phyloP scores from a whole-genome alignment of 2,797 vertebrate species.

The Pseudocheirus occidentalis region DNA sequence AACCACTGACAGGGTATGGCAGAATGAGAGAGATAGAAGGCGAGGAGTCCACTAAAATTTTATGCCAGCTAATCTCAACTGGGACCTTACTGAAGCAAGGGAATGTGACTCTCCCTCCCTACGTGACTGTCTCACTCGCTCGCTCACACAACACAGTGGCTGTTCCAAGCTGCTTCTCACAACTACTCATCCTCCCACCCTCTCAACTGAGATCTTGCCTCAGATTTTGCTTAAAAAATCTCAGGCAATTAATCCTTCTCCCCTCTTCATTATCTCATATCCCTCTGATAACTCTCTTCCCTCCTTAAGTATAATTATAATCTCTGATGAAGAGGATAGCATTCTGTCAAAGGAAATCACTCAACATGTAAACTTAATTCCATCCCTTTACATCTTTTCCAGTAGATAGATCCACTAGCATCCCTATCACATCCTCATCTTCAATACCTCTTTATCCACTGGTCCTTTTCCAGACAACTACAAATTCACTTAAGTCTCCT shows the following conservation, averaged over 20 bases:
- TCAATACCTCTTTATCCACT: neutral
- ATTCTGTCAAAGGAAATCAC: neutral
- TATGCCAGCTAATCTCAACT: neutral
- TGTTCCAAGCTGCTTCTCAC: neutral
- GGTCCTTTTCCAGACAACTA: neutral
- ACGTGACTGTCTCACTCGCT: neutral
- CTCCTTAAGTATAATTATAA: neutral
- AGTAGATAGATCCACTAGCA: neutral
- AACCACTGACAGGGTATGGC: neutral
- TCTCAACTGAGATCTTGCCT: neutral
- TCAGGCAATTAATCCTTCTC: neutral
- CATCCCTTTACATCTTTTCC: neutral
- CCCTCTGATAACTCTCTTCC: neutral
- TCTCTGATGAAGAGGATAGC: neutral
- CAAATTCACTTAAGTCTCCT: neutral
- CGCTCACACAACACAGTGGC: neutral
- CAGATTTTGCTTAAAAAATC: neutral
- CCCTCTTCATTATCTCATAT: neutral
- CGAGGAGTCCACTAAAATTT: neutral
- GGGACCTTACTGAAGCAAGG: neutral
- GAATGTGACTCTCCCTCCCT: neutral
- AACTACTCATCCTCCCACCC: no score
- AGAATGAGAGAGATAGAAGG: neutral
- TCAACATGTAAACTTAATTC: neutral
- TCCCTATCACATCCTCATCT: neutral